phyloP scores from a whole-genome alignment of 2,113 vertebrate species.

The Tyrannus savana region DNA sequence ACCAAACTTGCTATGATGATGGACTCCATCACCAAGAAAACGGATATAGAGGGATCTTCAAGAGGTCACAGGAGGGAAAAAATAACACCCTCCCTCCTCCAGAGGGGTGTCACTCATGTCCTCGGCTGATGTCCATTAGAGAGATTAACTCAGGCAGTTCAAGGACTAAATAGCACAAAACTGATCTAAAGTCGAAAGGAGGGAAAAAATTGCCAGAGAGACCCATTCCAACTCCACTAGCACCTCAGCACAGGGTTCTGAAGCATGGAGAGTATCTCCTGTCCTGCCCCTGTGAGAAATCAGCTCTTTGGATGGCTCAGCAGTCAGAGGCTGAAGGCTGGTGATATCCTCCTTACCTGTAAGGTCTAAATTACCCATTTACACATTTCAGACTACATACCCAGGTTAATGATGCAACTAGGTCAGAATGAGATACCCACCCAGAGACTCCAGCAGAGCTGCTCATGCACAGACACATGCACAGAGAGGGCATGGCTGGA shows the following conservation, averaged over 20 bases:
- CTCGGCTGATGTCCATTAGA: neutral
- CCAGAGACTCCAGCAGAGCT: neutral
- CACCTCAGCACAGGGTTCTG: neutral
- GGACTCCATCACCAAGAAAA: neutral
- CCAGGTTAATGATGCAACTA: neutral
- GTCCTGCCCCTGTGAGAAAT: neutral
- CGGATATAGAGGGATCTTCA: neutral
- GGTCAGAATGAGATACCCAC: neutral
- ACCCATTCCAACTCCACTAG: neutral
- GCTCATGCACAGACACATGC: neutral
- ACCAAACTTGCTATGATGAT: neutral
- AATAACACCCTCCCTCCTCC: neutral
- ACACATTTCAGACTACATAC: rapidly evolving
- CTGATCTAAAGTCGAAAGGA: neutral
- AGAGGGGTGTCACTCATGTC: neutral
- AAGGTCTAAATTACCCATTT: neutral
- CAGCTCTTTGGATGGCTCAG: neutral
- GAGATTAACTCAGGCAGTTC: neutral
- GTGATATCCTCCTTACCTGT: neutral
- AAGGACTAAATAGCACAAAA: neutral
- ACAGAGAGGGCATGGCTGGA: neutral
- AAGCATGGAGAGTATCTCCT: neutral
- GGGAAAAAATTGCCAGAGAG: neutral
- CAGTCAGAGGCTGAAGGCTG: neutral
- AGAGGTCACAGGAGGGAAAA: neutral